Evolutionary conservation across 2,797 vertebrate genomes (phyloP).

Genomic region (Tangara arthus): DNA sequence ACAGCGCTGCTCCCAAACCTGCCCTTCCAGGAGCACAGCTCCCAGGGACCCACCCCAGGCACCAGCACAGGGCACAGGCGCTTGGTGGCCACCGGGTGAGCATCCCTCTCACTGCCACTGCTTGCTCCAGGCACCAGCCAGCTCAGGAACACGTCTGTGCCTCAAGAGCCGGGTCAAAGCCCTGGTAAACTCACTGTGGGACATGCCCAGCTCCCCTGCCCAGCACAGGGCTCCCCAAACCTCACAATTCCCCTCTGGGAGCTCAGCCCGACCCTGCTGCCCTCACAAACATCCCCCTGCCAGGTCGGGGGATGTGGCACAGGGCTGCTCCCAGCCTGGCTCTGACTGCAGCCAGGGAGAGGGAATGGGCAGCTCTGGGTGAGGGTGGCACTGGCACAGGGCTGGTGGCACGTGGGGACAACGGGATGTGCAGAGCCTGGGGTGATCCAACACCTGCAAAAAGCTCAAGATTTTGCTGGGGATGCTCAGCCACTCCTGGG

Average conservation of each 20-base stretch:
- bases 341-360: background rate
- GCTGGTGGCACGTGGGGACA: background rate
- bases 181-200: background rate
- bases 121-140: background rate
- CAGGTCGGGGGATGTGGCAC: background rate
- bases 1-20: background rate
- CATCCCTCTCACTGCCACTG: background rate
- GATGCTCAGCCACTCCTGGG: background rate
- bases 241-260: background rate
- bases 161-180: background rate
- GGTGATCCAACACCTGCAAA: background rate
- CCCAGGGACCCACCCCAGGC: background rate
- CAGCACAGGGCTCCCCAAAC: background rate
- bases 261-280: background rate
- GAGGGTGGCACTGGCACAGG: background rate
- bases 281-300: background rate
- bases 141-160: background rate
- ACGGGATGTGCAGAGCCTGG: background rate
- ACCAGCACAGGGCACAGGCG: rapidly evolving
- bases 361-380: background rate
- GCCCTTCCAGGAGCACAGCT: background rate
- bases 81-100: background rate
- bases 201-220: background rate
- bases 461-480: background rate
- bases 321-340: background rate